These are phyloP conservation scores for Diachasmimorpha longicaudata DNA, from an alignment of 1,140 invertebrate species.

Conservation along the genomic window DNA sequence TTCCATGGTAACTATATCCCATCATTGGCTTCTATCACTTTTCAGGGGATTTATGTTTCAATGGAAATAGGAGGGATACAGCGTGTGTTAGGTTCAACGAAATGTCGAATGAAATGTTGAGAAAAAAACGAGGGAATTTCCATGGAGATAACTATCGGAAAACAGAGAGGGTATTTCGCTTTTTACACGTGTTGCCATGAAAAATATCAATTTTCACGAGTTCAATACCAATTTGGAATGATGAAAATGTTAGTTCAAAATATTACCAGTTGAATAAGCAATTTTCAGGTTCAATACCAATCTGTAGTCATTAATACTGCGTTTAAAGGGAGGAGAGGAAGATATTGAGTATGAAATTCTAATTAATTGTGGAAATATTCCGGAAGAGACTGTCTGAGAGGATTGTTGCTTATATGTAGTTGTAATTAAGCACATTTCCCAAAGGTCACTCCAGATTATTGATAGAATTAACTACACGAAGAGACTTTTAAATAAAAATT, in stretches of 20 bases:
- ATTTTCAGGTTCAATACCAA: not conserved
- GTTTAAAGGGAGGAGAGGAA: not conserved
- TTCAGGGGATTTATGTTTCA: not conserved
- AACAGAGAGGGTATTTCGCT: not conserved
- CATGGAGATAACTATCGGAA: constrained; percentile 5
- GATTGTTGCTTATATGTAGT: too few species aligned
- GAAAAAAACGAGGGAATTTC: not conserved
- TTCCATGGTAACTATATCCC: not conserved
- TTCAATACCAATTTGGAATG: not conserved
- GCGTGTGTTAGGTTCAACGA: not conserved
- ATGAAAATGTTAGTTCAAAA: not conserved
- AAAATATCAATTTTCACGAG: not conserved
- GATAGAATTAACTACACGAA: too few species aligned
- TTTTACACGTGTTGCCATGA: not conserved
- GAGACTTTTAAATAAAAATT: too few species aligned
- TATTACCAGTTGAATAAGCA: not conserved
- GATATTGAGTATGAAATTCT: not conserved
- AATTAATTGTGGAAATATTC: too few species aligned
- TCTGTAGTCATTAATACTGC: not conserved
- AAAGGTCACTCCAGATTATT: too few species aligned
- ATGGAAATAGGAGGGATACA: not conserved
- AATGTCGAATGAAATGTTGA: not conserved
- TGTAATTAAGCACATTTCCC: too few species aligned
- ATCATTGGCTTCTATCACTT: not conserved
- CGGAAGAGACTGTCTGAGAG: too few species aligned